Evolutionary conservation across 2,113 vertebrate genomes (phyloP).

Genomic region (Cercopithecus mona): DNA sequence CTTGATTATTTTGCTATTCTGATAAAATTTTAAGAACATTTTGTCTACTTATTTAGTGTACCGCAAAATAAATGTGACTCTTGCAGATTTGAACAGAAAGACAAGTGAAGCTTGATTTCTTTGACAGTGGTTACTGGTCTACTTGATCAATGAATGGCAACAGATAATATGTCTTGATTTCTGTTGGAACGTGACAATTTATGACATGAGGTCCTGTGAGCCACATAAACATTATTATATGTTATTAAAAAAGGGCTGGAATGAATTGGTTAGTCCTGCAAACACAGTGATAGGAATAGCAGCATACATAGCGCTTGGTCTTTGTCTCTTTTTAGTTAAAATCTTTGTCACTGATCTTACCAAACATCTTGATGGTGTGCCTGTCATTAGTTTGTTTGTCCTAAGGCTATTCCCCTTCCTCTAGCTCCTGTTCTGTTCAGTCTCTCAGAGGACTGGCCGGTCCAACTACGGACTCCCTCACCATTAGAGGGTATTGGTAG

Average conservation of each 20-base stretch:
- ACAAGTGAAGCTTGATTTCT: neutral
- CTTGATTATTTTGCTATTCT: neutral
- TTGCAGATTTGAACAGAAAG: neutral
- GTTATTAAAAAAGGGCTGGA: neutral
- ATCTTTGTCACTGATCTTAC: neutral
- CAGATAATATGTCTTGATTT: neutral
- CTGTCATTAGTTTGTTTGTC: neutral
- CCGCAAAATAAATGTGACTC: neutral
- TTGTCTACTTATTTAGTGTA: neutral
- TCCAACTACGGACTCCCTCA: neutral
- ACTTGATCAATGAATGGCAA: neutral
- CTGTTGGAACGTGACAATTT: neutral
- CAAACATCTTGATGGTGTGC: neutral
- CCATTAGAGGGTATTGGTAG: neutral
- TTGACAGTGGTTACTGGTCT: neutral
- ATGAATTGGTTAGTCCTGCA: neutral
- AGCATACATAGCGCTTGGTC: fast-evolving
- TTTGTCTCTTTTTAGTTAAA: neutral
- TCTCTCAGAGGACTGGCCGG: neutral
- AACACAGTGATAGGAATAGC: neutral
- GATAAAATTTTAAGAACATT: neutral
- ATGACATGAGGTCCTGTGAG: neutral
- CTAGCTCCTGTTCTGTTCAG: neutral
- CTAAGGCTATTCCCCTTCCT: neutral
- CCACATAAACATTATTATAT: neutral